These are phyloP conservation scores for Agrochola macilenta DNA, from an alignment of 2,888 invertebrate genomes.

Conservation along the genomic window DNA sequence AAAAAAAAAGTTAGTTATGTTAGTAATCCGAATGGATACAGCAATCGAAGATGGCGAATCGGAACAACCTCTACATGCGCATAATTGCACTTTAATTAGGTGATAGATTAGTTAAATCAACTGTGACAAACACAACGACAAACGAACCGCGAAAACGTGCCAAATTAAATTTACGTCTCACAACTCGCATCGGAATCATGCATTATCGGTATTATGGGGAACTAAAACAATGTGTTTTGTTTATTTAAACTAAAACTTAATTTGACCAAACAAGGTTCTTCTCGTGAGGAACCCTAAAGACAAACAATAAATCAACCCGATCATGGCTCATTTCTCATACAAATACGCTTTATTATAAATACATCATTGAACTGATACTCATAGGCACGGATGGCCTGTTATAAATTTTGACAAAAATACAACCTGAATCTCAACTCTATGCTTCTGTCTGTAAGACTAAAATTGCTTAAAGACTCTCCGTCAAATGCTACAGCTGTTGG, in stretches of 20 bases:
- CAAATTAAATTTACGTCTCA: slow-evolving; percentile 37
- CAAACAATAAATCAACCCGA: slow-evolving; percentile 58
- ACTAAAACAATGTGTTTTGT: background rate
- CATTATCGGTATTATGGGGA: background rate
- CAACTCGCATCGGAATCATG: slow-evolving; percentile 2
- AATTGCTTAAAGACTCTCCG: slow-evolving; percentile 38
- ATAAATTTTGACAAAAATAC: slow-evolving; percentile 48
- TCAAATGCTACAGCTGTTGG: slow-evolving; percentile 64
- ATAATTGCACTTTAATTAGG: slow-evolving; percentile 24
- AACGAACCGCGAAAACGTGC: slow-evolving; percentile 25
- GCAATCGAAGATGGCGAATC: background rate
- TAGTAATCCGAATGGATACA: no score
- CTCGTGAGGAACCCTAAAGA: slow-evolving; percentile 22
- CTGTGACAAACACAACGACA: slow-evolving; percentile 2
- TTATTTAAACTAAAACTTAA: background rate
- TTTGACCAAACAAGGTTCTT: background rate
- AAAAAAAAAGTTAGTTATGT: no score
- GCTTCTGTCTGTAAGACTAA: background rate
- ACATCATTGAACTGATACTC: slow-evolving; percentile 60
- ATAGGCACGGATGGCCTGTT: slow-evolving; percentile 46
- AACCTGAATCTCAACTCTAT: slow-evolving; percentile 44
- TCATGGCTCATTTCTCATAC: slow-evolving; percentile 55
- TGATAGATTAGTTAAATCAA: slow-evolving; percentile 27
- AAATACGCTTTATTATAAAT: slow-evolving; percentile 58
- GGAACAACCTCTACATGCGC: background rate